phyloP scores from a whole-genome alignment of 64 coral and sea anemone genomes.

The Montipora capricornis region DNA sequence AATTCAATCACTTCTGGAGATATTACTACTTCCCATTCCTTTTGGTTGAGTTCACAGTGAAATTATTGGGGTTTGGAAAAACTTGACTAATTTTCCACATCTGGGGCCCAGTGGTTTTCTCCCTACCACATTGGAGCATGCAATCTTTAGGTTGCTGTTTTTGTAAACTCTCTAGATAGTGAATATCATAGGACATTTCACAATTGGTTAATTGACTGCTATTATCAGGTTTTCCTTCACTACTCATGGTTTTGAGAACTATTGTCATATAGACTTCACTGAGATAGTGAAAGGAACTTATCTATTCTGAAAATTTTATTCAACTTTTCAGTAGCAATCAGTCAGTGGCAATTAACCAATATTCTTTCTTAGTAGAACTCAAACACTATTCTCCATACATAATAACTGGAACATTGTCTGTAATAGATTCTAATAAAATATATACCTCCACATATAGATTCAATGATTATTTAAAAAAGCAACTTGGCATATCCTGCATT shows the following conservation, averaged over 20 bases:
- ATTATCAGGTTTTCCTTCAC: background rate
- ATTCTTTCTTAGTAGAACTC: conserved; percentile 11
- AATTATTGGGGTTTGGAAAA: too few relatives aligned
- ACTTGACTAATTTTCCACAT: too few relatives aligned
- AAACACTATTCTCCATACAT: conserved; percentile 8
- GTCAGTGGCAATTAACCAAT: background rate
- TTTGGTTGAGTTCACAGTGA: too few relatives aligned
- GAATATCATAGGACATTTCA: background rate
- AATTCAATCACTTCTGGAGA: too few relatives aligned
- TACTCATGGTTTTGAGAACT: conserved; percentile 3
- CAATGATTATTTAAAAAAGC: too few relatives aligned
- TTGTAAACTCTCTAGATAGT: too few relatives aligned
- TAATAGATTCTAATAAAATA: conserved; percentile 24
- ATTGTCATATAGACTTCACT: conserved; percentile 22
- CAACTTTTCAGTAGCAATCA: conserved; percentile 17
- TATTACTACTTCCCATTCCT: too few relatives aligned
- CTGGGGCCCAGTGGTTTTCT: too few relatives aligned
- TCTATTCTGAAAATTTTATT: background rate
- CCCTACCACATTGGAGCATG: too few relatives aligned
- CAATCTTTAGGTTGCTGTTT: too few relatives aligned
- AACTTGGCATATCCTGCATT: too few relatives aligned
- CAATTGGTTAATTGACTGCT: conserved; percentile 11
- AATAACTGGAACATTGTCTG: conserved; percentile 25
- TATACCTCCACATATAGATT: background rate
- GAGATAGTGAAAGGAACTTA: background rate